A percentile compares a stretch with the other conserved stretches of the same genome.
These are phyloP conservation scores for Apolygus lucorum DNA, from an alignment of 1,140 invertebrate species.

Conservation along the genomic window DNA sequence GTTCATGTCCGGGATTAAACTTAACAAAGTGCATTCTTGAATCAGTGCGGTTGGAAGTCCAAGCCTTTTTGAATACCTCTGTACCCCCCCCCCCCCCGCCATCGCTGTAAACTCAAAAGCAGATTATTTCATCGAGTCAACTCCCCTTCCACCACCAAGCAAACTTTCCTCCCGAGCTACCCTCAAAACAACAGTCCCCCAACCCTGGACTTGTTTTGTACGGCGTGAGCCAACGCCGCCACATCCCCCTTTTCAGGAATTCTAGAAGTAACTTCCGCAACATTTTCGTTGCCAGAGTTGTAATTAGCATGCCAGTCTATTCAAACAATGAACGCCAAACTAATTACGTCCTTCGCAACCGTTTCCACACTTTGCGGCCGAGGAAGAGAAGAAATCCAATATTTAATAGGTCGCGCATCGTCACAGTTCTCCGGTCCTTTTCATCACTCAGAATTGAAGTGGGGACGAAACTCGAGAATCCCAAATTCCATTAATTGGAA, in stretches of 20 bases:
- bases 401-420: too few relatives aligned
- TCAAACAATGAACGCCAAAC: too few relatives aligned
- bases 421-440: too few relatives aligned
- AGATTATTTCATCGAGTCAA: conserved; percentile 7
- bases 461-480: too few relatives aligned
- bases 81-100: too few relatives aligned
- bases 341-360: too few relatives aligned
- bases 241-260: neutral
- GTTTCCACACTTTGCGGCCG: too few relatives aligned
- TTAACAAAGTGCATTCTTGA: neutral
- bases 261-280: neutral
- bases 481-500: too few relatives aligned
- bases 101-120: neutral
- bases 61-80: too few relatives aligned
- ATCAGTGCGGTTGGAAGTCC: neutral
- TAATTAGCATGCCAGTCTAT: neutral
- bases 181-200: neutral
- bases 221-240: neutral
- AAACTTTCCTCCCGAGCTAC: neutral
- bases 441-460: too few relatives aligned
- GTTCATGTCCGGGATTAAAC: too few relatives aligned
- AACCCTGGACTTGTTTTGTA: neutral
- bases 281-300: neutral
- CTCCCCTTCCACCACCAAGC: neutral
- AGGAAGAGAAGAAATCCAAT: too few relatives aligned